Conservation (phyloP, 2,113 vertebrate species). For the Oxyura jamaicensis region DNA sequence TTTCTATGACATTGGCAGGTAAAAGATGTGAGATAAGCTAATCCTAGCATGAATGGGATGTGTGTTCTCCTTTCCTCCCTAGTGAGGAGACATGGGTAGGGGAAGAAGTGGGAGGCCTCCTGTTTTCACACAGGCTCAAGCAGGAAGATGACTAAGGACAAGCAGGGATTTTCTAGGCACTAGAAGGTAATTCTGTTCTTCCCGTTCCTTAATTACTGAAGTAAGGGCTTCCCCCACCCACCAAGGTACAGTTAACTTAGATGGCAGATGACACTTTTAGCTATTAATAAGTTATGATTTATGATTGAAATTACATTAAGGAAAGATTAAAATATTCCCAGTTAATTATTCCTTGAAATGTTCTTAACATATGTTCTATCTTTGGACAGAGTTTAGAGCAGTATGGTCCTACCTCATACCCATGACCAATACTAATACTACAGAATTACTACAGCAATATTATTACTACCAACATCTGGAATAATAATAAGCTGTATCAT, state of each 20-base stretch:
- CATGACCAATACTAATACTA: not conserved
- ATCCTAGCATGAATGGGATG: not conserved
- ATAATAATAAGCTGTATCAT: not conserved
- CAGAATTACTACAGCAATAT: not conserved
- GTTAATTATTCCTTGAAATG: not conserved
- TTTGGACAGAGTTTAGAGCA: not conserved
- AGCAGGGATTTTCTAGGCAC: not conserved
- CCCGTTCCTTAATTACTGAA: not conserved
- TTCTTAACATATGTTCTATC: not conserved
- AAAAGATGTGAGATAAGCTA: not conserved
- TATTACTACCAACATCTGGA: not conserved
- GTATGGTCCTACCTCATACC: not conserved
- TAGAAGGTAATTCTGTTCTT: not conserved
- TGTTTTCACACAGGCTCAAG: not conserved
- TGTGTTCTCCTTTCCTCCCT: not conserved
- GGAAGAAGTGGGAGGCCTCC: not conserved
- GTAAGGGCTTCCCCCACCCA: not conserved
- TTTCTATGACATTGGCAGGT: not conserved
- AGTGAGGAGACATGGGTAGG: not conserved
- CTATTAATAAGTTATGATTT: constrained; percentile 6
- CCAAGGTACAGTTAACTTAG: not conserved
- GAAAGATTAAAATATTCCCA: not conserved
- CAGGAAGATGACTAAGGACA: not conserved
- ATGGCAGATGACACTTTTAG: not conserved
- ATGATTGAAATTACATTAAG: not conserved